Percentiles rank a stretch among this genome's conserved stretches.
These are phyloP conservation scores for Symphodus melops DNA, from an alignment of 2,113 vertebrate species.

Conservation along the genomic window DNA sequence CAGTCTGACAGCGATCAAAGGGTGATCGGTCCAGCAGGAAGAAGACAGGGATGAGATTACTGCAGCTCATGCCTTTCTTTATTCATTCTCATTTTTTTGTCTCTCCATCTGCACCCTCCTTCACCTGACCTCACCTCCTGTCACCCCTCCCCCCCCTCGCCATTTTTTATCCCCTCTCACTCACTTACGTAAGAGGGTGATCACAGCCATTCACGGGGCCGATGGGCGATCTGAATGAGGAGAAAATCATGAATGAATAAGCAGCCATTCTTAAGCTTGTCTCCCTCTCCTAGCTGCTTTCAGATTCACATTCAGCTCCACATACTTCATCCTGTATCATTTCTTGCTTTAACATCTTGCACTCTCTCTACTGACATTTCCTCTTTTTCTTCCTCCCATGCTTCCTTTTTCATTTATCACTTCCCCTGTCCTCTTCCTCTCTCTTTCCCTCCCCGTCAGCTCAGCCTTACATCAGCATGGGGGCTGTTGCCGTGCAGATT, in stretches of 20 bases:
- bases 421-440: not conserved
- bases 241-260: slow-evolving; percentile 78
- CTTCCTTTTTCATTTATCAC: not conserved
- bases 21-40: not conserved
- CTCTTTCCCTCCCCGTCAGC: slow-evolving; percentile 12
- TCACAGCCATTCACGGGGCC: slow-evolving; percentile 19
- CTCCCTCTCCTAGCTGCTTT: slow-evolving; percentile 28
- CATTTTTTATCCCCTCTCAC: slow-evolving; percentile 1
- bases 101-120: slow-evolving; percentile 13
- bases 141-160: slow-evolving; percentile 1
- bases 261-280: slow-evolving; percentile 73
- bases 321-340: not conserved
- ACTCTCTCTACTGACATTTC: not conserved
- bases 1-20: not conserved
- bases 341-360: not conserved
- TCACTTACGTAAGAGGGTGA: slow-evolving; percentile 49
- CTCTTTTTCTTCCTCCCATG: not conserved
- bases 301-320: not conserved
- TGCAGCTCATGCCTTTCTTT: slow-evolving; percentile 5
- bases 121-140: slow-evolving; percentile 46
- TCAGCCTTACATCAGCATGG: slow-evolving; percentile 39
- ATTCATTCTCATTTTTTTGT: not conserved
- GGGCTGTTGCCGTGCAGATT: slow-evolving; percentile 85
- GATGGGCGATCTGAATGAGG: slow-evolving; percentile 59
- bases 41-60: not conserved